These are phyloP conservation scores for Equus przewalskii DNA, from an alignment of 2,113 vertebrate species.

Conservation along the genomic window DNA sequence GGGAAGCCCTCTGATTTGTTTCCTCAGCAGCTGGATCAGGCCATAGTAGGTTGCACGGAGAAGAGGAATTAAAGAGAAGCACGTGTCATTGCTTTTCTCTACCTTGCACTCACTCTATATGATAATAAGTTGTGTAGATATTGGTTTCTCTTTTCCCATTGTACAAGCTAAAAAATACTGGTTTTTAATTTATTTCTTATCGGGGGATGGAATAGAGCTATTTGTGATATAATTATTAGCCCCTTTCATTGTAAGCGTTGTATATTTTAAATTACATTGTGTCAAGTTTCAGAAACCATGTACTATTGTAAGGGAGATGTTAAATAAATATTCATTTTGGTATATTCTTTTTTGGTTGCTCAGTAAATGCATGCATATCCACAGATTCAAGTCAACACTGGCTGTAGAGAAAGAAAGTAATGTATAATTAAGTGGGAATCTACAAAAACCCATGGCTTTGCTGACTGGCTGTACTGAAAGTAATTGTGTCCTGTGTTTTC, in stretches of 20 bases:
- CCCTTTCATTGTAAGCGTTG: background rate
- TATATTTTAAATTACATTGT: conserved; percentile 60
- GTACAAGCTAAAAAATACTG: background rate
- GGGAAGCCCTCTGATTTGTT: background rate
- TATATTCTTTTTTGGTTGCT: conserved; percentile 22
- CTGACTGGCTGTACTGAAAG: conserved; percentile 41
- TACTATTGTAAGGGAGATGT: background rate
- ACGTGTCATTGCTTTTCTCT: background rate
- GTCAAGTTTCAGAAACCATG: conserved; percentile 27
- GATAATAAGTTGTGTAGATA: background rate
- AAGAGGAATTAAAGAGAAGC: background rate
- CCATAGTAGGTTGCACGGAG: background rate
- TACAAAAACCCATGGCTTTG: conserved; percentile 6
- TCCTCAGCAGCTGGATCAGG: background rate
- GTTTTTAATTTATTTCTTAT: conserved; percentile 32
- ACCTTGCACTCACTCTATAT: background rate
- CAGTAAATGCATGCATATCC: background rate
- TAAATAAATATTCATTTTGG: conserved; percentile 51
- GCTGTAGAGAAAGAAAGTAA: background rate
- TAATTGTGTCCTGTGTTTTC: conserved; percentile 29
- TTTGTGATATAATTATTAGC: conserved; percentile 20
- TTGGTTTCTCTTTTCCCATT: background rate
- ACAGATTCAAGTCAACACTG: conserved; percentile 8
- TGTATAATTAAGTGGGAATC: conserved; percentile 42
- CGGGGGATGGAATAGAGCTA: background rate